These are phyloP conservation scores for Zoanthus gigantus DNA, from an alignment of 92 coral and sea anemone genomes.

Conservation along the genomic window DNA sequence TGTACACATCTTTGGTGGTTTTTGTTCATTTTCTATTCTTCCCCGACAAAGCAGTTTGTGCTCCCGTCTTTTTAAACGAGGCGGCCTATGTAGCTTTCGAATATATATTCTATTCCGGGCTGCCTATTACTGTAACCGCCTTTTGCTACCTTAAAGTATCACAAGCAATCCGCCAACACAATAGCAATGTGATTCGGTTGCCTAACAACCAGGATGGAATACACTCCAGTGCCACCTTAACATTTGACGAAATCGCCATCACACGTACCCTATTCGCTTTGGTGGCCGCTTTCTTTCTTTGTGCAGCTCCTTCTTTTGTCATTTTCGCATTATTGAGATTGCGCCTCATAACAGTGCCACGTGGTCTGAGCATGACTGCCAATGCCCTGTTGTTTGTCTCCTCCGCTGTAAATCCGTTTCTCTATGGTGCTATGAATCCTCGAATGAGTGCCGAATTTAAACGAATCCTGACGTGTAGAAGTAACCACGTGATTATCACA, in stretches of 20 bases:
- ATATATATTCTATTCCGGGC: constrained; percentile 37
- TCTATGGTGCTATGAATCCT: constrained; percentile 30
- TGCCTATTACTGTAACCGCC: constrained; percentile 18
- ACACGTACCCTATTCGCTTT: constrained; percentile 34
- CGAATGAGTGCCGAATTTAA: constrained; percentile 34
- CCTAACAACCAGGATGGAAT: constrained; percentile 12
- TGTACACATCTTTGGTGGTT: constrained; percentile 16
- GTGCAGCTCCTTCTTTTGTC: constrained; percentile 34
- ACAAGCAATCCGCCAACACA: constrained; percentile 26
- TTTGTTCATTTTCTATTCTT: constrained; percentile 17
- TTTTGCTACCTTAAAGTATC: constrained; percentile 39
- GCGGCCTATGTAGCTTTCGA: constrained; percentile 31
- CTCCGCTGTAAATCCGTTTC: constrained; percentile 35
- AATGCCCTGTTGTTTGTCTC: constrained; percentile 44
- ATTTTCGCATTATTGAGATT: constrained; percentile 32
- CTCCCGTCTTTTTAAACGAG: constrained; percentile 31
- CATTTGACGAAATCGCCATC: constrained; percentile 26
- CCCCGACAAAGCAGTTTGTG: constrained; percentile 43
- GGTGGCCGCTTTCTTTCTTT: constrained; percentile 34
- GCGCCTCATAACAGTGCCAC: constrained; percentile 36
- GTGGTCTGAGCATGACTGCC: constrained; percentile 42
- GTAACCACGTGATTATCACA: constrained; percentile 20
- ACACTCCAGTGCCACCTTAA: constrained; percentile 32
- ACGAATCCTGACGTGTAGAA: constrained; percentile 6
- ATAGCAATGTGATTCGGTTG: constrained; percentile 4